phyloP scores from a whole-genome alignment of 2,888 invertebrate genomes.

The Iphiclides podalirius region DNA sequence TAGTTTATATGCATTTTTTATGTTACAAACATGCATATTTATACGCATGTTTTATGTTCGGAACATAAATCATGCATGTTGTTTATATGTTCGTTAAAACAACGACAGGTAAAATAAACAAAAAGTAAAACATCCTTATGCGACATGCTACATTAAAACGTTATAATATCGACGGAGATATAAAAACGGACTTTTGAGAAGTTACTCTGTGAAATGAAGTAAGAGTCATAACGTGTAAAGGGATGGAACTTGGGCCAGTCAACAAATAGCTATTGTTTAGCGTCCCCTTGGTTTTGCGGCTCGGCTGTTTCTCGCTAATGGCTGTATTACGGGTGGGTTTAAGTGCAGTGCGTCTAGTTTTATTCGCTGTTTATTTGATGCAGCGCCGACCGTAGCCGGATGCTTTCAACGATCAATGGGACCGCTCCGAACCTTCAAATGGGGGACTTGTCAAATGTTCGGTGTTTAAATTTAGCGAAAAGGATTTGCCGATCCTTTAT shows the following conservation, averaged over 20 bases:
- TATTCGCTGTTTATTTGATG: conserved; percentile 23
- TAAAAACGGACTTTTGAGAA: conserved; percentile 1
- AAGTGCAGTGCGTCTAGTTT: conserved; percentile 31
- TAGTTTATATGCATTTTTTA: no score
- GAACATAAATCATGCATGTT: no score
- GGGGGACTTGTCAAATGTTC: conserved; percentile 12
- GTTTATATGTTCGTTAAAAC: no score
- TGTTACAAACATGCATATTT: no score
- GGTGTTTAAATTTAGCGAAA: conserved; percentile 4
- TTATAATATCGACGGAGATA: no score
- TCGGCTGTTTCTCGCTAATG: conserved; percentile 37
- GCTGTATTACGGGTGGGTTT: conserved; percentile 31
- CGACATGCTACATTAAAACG: no score
- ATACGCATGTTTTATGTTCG: no score
- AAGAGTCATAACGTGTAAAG: conserved; percentile 40
- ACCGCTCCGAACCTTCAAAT: conserved; percentile 4
- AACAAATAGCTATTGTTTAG: conserved; percentile 42
- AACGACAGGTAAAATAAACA: no score
- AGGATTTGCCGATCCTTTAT: not conserved
- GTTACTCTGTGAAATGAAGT: conserved; percentile 32
- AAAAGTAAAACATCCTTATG: no score
- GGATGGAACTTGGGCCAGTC: conserved; percentile 37
- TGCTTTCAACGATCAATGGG: conserved; percentile 22
- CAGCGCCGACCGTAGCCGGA: conserved; percentile 11
- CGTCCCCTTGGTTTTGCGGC: conserved; percentile 29